Conservation (phyloP, 2,797 vertebrate genomes). For the Crax fasciolata region DNA sequence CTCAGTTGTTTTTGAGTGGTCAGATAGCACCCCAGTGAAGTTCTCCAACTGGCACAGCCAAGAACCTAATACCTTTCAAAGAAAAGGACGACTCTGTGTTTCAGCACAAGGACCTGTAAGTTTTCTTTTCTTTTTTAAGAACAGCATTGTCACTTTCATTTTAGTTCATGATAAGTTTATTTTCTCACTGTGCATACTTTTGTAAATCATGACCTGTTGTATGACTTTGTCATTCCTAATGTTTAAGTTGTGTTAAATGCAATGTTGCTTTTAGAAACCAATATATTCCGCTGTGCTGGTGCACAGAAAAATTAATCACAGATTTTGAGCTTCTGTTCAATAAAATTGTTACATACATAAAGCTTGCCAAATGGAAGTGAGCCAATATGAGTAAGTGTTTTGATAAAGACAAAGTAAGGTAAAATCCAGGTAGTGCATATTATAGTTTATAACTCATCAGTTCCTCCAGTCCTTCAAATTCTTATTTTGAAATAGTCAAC, state of each 20-base stretch:
- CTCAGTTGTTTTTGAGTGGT: constrained; percentile 88
- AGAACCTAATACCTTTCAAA: constrained; percentile 85
- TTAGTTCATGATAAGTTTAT: background rate
- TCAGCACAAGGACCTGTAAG: constrained; percentile 87
- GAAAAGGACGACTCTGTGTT: constrained; percentile 84
- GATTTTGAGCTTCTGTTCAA: background rate
- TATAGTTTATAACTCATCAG: background rate
- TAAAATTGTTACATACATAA: background rate
- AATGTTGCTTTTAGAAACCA: background rate
- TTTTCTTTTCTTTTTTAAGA: constrained; percentile 12
- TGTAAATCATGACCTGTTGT: background rate
- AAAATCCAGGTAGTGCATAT: background rate
- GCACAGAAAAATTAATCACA: background rate
- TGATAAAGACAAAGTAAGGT: constrained; percentile 2
- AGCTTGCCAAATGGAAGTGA: background rate
- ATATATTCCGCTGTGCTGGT: background rate
- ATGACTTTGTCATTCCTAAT: background rate
- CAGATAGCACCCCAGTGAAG: constrained; percentile 86
- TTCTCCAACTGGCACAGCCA: constrained; percentile 90
- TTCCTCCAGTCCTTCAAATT: background rate
- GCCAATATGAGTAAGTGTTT: background rate
- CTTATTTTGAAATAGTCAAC: background rate
- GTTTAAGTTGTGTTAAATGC: background rate
- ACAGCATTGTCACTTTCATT: background rate
- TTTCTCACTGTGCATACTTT: background rate